Conservation (phyloP, 2,113 vertebrate genomes). For the Fregata magnificens region DNA sequence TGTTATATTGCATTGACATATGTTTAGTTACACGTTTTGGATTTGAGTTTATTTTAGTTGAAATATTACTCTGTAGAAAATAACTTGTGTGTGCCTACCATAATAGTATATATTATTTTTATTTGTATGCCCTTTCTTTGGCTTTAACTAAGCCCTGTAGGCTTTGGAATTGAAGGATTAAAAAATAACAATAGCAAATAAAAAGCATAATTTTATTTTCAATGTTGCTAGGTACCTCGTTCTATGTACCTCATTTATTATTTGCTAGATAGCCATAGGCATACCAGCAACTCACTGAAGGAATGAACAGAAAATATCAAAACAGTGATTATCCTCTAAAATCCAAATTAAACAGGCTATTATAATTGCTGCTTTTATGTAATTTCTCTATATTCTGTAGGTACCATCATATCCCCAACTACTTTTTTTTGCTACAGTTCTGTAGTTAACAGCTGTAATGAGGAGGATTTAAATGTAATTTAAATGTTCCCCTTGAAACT, state of each 20-base stretch:
- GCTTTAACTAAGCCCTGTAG: constrained; percentile 58
- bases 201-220: constrained; percentile 61
- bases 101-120: constrained; percentile 56
- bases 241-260: constrained; percentile 58
- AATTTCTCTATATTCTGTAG: constrained; percentile 30
- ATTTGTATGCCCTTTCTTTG: constrained; percentile 62
- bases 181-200: constrained; percentile 75
- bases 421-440: background rate
- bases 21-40: background rate
- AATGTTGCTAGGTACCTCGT: constrained; percentile 41
- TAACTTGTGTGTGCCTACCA: constrained; percentile 7
- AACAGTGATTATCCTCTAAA: constrained; percentile 67
- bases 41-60: constrained; percentile 33
- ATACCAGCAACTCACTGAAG: constrained; percentile 13
- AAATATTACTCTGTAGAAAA: constrained; percentile 47
- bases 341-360: constrained; percentile 66
- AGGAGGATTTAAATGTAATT: background rate
- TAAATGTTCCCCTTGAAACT: background rate
- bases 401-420: background rate
- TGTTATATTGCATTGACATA: background rate
- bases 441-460: constrained; percentile 30
- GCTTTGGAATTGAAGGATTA: constrained; percentile 65
- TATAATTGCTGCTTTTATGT: constrained; percentile 20
- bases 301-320: constrained; percentile 22
- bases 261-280: constrained; percentile 54